These are phyloP conservation scores for Dromiciops gliroides DNA, from an alignment of 2,113 vertebrate species.

Conservation along the genomic window DNA sequence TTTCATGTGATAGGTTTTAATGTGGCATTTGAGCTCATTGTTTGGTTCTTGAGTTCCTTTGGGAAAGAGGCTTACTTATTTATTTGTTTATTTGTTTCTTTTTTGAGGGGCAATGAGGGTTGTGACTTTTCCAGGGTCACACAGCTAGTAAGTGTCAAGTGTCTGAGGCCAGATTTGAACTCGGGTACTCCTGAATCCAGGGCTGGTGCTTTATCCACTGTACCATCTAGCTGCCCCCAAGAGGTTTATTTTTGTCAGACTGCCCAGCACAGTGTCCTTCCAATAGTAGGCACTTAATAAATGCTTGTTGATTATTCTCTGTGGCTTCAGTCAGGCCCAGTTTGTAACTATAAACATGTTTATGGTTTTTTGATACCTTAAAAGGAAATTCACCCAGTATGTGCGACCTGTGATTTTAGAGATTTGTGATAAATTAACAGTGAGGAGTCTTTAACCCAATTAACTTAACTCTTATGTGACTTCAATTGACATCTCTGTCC, in stretches of 20 bases:
- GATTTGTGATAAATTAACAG: slow-evolving; percentile 22
- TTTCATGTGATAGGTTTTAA: slow-evolving; percentile 61
- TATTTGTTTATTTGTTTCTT: too few species aligned
- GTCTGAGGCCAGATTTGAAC: too few species aligned
- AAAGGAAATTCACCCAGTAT: slow-evolving; percentile 62
- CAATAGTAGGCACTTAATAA: not conserved
- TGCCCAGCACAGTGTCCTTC: not conserved
- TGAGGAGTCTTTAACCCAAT: slow-evolving; percentile 11
- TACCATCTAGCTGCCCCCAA: too few species aligned
- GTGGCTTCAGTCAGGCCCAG: not conserved
- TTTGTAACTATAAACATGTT: slow-evolving; percentile 77
- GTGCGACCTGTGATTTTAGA: slow-evolving; percentile 49
- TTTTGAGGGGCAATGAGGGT: too few species aligned
- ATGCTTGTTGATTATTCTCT: not conserved
- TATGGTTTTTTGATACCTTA: slow-evolving; percentile 75
- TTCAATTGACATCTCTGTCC: not conserved
- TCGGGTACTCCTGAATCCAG: too few species aligned
- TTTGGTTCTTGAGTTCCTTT: slow-evolving; percentile 66
- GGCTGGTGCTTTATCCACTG: too few species aligned
- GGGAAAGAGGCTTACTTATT: too few species aligned
- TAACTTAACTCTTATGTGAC: not conserved
- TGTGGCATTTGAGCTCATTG: slow-evolving; percentile 72
- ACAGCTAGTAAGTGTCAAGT: too few species aligned
- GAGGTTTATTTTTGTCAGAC: not conserved
- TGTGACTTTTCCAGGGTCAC: too few species aligned